phyloP scores from a whole-genome alignment of 2,113 vertebrate genomes.

The Nothobranchius kuhntae region DNA sequence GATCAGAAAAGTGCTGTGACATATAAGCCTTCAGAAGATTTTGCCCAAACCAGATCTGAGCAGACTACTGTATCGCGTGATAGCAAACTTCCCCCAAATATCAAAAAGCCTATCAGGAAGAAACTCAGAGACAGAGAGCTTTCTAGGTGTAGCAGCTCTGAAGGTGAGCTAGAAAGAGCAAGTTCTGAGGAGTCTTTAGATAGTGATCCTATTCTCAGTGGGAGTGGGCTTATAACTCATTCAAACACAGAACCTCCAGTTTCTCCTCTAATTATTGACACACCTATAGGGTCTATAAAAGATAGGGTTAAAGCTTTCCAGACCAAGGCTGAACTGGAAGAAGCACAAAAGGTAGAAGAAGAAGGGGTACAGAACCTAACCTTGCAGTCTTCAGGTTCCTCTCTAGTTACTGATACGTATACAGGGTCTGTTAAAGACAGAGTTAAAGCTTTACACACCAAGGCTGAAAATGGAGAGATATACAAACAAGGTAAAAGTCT shows the following conservation, averaged over 20 bases:
- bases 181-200: conserved; percentile 85
- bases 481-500: conserved; percentile 76
- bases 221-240: conserved; percentile 39
- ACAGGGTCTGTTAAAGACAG: conserved; percentile 96
- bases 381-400: conserved; percentile 80
- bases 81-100: conserved; percentile 76
- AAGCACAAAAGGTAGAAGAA: not conserved
- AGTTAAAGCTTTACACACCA: conserved; percentile 92
- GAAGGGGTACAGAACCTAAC: conserved; percentile 60
- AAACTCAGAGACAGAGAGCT: conserved; percentile 87
- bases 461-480: conserved; percentile 82
- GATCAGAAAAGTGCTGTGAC: conserved; percentile 47
- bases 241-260: conserved; percentile 70
- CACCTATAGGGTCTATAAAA: conserved; percentile 94
- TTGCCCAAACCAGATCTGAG: conserved; percentile 72
- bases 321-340: conserved; percentile 84
- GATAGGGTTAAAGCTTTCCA: conserved; percentile 94
- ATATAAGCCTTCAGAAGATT: conserved; percentile 54
- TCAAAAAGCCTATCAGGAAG: conserved; percentile 90
- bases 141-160: conserved; percentile 77
- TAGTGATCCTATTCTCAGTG: conserved; percentile 80
- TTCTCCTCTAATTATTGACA: conserved; percentile 91
- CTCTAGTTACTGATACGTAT: conserved; percentile 89
- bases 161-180: conserved; percentile 77
- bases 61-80: conserved; percentile 54